Base-by-base conservation (phyloP, 2,888 invertebrate species). In the Macaria notata region DNA sequence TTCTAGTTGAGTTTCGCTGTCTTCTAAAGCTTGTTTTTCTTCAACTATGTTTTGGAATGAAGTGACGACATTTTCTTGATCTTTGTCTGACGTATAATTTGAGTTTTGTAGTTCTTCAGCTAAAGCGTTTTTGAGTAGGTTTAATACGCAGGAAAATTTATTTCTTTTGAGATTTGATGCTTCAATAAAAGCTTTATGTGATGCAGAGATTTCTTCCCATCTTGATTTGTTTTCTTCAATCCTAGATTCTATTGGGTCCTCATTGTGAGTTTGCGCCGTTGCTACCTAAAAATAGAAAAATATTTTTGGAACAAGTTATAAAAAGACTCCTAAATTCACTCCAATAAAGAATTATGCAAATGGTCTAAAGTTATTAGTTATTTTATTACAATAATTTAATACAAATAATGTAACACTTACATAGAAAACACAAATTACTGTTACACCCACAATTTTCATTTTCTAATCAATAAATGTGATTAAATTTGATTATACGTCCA, bases 101-200 rank as follows among this genome's bases (percentile, higher is more conserved):
- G 46, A 41, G 4, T 46, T 58, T 3, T 60, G 59, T 9, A 66
- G 44, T 39, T 61, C 75, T 8, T 73, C 71, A 2, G 67, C 50
- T 2, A 76, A 59, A 4, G 75, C 60, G 7, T 53, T 57, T 52
- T 75, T 73, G 0, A 75, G 48, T 9, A 72, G 54, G 44, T 69
- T 73, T 0, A 66, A 46, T 4, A 70, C 61, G n/a, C 75, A 71
- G 0, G 57, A 60, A 0, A 76, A 68, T 50, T 58, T 69, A 39
- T 71, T 71, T 56, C 71, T 70, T 46, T 68, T 74, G 3, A 64
- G 49, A 48, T 57, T 60, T 0, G 68, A 56, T 0, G 50, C 60
- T 36, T 59, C 63, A 65, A 65, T 70, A 0, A 68, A 57, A n/a
- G 50, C 33, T 46, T 73, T 59, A 4, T 68, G 43, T 3, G 56